A percentile compares a stretch with the other conserved stretches of the same genome.
Conservation (phyloP, 2,113 vertebrate genomes). For the Charina bottae region DNA sequence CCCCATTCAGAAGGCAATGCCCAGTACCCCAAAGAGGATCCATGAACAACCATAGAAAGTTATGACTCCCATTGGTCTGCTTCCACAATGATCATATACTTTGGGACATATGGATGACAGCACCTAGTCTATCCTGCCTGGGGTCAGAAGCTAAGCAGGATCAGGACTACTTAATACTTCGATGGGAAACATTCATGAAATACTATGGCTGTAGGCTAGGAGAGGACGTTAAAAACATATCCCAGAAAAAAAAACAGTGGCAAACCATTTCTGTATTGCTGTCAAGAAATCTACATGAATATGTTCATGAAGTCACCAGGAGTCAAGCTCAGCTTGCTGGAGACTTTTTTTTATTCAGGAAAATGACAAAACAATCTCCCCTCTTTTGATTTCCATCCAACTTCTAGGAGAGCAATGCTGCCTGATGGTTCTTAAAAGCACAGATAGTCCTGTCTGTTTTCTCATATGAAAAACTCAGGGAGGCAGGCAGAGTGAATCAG, state of each 20-base stretch:
- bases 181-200: neutral
- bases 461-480: slow-evolving; percentile 30
- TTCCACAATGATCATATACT: neutral
- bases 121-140: neutral
- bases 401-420: slow-evolving; percentile 22
- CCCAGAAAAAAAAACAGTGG: too few species aligned
- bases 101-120: neutral
- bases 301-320: neutral
- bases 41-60: slow-evolving; percentile 25
- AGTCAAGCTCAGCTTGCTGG: neutral
- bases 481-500: neutral
- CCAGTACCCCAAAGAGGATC: neutral
- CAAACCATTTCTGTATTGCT: neutral
- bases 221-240: neutral
- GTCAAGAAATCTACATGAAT: neutral
- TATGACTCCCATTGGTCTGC: slow-evolving; percentile 19
- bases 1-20: neutral
- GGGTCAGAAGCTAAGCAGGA: neutral
- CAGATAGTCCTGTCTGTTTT: slow-evolving; percentile 27
- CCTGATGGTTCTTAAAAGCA: slow-evolving; percentile 5
- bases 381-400: slow-evolving; percentile 12
- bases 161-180: neutral
- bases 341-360: neutral
- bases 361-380: neutral
- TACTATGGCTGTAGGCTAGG: neutral